Conservation (phyloP, 2,113 vertebrate genomes). For the Aramus guarauna region DNA sequence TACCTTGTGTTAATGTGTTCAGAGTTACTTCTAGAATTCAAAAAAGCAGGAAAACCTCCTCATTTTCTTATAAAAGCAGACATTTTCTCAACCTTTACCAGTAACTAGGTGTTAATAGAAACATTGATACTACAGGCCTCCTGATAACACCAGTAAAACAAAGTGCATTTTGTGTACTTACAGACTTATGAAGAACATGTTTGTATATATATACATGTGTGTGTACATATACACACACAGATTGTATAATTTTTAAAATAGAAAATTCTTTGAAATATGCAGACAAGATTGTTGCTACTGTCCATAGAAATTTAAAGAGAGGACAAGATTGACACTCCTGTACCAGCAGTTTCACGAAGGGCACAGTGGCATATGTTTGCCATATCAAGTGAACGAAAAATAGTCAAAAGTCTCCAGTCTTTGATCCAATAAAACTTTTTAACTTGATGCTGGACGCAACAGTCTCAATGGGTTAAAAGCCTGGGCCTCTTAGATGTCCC, state of each 20-base stretch:
- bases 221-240: accelerated
- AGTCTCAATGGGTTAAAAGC: background rate
- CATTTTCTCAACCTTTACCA: background rate
- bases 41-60: background rate
- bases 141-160: background rate
- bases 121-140: background rate
- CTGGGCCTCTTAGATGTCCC: background rate
- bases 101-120: background rate
- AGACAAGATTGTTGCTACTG: background rate
- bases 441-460: background rate
- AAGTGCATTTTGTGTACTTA: background rate
- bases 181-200: background rate
- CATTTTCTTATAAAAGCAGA: background rate
- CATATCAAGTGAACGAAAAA: background rate
- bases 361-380: background rate
- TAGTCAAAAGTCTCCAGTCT: background rate
- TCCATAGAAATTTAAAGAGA: background rate
- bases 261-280: background rate
- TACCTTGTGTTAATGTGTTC: background rate
- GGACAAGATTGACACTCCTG: background rate
- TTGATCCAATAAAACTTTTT: background rate
- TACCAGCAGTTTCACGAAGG: background rate
- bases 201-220: too few relatives aligned
- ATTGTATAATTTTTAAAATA: background rate
- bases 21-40: background rate